Conservation (phyloP, 2,113 vertebrate genomes). For the Gobio gobio region DNA sequence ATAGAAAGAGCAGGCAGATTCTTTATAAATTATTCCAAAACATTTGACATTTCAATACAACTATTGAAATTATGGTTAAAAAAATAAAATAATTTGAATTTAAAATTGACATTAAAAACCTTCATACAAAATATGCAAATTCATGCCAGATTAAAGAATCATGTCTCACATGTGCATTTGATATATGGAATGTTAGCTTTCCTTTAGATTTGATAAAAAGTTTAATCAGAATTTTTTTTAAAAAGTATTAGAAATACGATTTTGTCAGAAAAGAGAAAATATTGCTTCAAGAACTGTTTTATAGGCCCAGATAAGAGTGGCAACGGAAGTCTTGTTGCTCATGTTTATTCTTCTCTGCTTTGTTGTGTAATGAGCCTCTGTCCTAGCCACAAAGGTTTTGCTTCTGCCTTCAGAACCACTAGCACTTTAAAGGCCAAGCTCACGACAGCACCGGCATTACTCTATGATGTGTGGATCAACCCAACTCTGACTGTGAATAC, state of each 20-base stretch:
- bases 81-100: no score
- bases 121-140: neutral
- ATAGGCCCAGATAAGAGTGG: constrained; percentile 39
- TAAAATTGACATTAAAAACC: no score
- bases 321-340: constrained; percentile 41
- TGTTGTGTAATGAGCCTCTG: constrained; percentile 37
- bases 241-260: neutral
- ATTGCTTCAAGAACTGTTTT: neutral
- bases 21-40: neutral
- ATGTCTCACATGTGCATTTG: neutral
- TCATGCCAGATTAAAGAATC: neutral
- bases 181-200: neutral
- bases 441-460: neutral
- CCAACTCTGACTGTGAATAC: constrained; percentile 27
- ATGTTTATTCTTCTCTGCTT: constrained; percentile 46
- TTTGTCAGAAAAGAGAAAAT: neutral
- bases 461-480: constrained; percentile 15
- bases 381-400: constrained; percentile 32
- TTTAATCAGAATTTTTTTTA: neutral
- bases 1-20: neutral
- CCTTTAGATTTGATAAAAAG: neutral
- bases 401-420: constrained; percentile 28
- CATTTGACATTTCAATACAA: no score
- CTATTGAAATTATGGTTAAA: no score
- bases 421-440: neutral